phyloP scores from a whole-genome alignment of 2,797 vertebrate genomes.

The Eleutherodactylus coqui region DNA sequence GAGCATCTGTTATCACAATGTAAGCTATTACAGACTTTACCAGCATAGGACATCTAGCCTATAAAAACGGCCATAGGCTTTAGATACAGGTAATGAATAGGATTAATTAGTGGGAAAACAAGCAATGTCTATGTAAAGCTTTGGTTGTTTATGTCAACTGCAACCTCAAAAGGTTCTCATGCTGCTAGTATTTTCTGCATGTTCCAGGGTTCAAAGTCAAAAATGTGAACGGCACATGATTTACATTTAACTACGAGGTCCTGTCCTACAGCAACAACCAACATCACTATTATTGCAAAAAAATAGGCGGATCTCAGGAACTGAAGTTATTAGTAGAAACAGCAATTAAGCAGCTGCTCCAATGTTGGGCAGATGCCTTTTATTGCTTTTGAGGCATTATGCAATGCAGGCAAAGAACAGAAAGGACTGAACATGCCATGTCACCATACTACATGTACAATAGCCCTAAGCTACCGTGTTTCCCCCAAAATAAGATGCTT shows the following conservation, averaged over 20 bases:
- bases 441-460: background rate
- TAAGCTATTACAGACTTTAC: background rate
- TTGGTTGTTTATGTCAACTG: too few species aligned
- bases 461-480: too few species aligned
- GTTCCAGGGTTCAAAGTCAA: too few species aligned
- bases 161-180: background rate
- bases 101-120: too few species aligned
- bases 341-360: background rate
- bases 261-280: background rate
- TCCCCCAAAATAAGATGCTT: too few species aligned
- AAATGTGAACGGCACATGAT: background rate
- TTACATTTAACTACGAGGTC: background rate
- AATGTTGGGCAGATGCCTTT: background rate
- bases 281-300: background rate
- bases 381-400: background rate
- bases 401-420: background rate
- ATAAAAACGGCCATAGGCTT: background rate
- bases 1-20: background rate
- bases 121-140: background rate
- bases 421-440: background rate
- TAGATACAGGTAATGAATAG: background rate
- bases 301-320: conserved; percentile 1
- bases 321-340: conserved; percentile 11
- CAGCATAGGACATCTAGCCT: background rate
- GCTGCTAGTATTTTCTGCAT: background rate